A percentile compares a stretch with the other conserved stretches of the same genome.
phyloP scores from a whole-genome alignment of 2,797 vertebrate genomes.

The Pantherophis vulpinus region DNA sequence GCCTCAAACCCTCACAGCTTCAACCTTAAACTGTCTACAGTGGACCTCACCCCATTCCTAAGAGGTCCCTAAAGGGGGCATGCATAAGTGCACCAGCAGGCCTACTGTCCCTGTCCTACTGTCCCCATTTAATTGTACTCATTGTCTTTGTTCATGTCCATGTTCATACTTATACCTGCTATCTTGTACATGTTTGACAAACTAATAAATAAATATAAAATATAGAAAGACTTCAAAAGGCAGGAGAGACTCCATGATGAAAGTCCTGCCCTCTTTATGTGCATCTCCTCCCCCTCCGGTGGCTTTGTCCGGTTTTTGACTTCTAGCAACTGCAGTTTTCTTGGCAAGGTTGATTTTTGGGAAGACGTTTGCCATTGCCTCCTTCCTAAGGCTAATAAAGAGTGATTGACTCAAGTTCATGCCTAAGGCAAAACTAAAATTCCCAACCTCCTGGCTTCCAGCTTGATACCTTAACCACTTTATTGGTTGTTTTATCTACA shows the following conservation, averaged over 20 bases:
- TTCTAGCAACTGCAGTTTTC: background rate
- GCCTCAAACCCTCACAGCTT: too few relatives aligned
- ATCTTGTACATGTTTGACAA: too few relatives aligned
- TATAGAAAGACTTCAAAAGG: background rate
- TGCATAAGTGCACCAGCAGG: too few relatives aligned
- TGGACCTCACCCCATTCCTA: too few relatives aligned
- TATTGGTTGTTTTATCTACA: background rate
- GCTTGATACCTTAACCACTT: background rate
- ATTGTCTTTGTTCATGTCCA: too few relatives aligned
- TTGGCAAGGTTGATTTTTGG: background rate
- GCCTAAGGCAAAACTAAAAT: too few relatives aligned
- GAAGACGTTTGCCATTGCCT: background rate
- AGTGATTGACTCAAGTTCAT: background rate
- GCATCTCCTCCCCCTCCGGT: accelerated
- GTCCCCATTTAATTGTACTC: too few relatives aligned
- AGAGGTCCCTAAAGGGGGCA: too few relatives aligned
- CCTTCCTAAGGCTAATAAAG: background rate
- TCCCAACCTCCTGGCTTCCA: background rate
- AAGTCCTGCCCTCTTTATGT: background rate
- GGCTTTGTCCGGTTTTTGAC: background rate
- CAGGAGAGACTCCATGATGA: background rate
- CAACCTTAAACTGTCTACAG: too few relatives aligned
- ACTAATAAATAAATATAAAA: too few relatives aligned
- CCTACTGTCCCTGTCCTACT: too few relatives aligned
- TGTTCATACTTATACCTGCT: too few relatives aligned